Evolutionary conservation across 30 jellyfish, hydroid and myxozoan genomes (phyloP), one percentile per base, ranked within the genome.

Genomic region (Pseudorhiza aurosa): DNA sequence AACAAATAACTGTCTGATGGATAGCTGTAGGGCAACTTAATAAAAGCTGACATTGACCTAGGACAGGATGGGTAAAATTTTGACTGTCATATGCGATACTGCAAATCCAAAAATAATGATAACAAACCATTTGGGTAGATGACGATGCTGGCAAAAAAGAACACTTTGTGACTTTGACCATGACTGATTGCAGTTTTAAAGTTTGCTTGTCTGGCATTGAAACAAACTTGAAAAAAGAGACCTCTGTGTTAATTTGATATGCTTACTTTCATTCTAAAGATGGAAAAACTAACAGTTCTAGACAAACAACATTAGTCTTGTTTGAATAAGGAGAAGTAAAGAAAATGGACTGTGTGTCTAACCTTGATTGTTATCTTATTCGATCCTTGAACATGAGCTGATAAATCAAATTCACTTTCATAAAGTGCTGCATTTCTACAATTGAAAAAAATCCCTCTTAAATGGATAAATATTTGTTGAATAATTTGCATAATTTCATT

Each of bases 311-410:
- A n/a, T n/a, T n/a, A n/a, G n/a, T n/a, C n/a, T n/a, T n/a, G n/a
- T n/a, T n/a, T n/a, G n/a, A n/a, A 12, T 4, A 46, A 46, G 19
- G 19, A 12, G 60, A 4, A 46, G 60, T 11, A 4, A 12, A 11
- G 19, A 12, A 46, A 4, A 12, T 24, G 19, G 19, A 46, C 2
- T 27, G 15, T 53, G 39, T 2, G 4, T 9, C 82, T 35, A 35
- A 89, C 97, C 97, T 81, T 89, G 22, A 89, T 43, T 1, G 93
- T 55, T 11, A 89, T 53, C 76, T 89, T 89, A 75, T 82, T 85
- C 0, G 86, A 35, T 24, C 95, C 95, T 63, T 89, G 95, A 24
- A 83, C 60, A 57, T 81, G 95, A 4, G 85, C 10, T 22, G 97
- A 76, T 4, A 82, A 50, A 68, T 89, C 96, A 89, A 89, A 89